Evolutionary conservation across 2,888 invertebrate genomes (phyloP).

Genomic region (Elmis aenea): DNA sequence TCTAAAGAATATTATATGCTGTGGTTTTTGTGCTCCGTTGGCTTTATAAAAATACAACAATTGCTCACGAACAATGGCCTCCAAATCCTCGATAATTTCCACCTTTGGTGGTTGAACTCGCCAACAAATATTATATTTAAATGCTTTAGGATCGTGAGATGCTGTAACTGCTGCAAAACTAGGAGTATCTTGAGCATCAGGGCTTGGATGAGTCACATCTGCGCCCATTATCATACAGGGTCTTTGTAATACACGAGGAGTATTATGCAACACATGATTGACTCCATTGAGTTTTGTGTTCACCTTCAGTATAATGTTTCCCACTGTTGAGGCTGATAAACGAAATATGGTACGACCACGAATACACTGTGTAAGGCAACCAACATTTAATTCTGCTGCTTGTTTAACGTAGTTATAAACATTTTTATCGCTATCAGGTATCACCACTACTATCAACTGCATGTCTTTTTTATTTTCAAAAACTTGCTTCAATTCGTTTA

Average conservation of each 20-base stretch:
- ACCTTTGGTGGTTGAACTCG: slow-evolving; percentile 68
- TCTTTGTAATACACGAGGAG: slow-evolving; percentile 48
- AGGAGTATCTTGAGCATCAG: slow-evolving; percentile 62
- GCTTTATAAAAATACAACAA: slow-evolving; percentile 53
- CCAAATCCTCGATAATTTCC: slow-evolving; percentile 72
- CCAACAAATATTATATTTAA: slow-evolving; percentile 69
- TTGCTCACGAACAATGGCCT: slow-evolving; percentile 53
- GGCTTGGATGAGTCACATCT: slow-evolving; percentile 89
- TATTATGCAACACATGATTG: slow-evolving; percentile 57
- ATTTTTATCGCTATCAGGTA: slow-evolving; percentile 48
- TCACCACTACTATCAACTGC: slow-evolving; percentile 62
- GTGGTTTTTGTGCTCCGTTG: slow-evolving; percentile 51
- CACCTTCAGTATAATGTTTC: slow-evolving; percentile 70
- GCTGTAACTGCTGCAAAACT: slow-evolving; percentile 74
- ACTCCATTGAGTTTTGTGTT: slow-evolving; percentile 80
- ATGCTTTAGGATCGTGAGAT: slow-evolving; percentile 63
- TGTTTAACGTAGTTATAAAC: slow-evolving; percentile 29
- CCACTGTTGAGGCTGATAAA: too few species aligned
- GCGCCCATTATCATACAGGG: slow-evolving; percentile 69
- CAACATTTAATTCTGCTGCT: slow-evolving; percentile 61
- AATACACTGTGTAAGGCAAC: slow-evolving; percentile 71
- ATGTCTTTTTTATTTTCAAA: too few species aligned
- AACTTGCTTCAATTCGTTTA: too few species aligned
- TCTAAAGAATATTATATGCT: slow-evolving; percentile 69
- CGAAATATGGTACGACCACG: too few species aligned